phyloP scores from a whole-genome alignment of 1,140 invertebrate species.

The Ladona fulva region DNA sequence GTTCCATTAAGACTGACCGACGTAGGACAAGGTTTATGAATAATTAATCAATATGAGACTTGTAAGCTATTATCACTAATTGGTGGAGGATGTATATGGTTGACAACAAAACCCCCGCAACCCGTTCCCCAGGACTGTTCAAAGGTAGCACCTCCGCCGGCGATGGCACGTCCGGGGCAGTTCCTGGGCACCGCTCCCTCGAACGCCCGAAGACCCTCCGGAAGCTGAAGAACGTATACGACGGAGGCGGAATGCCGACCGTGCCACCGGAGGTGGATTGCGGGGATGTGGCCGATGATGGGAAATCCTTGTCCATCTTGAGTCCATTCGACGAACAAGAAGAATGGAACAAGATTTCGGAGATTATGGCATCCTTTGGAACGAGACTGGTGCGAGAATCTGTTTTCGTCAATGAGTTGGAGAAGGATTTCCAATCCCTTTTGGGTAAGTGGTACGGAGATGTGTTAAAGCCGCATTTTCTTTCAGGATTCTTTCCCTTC shows the following conservation, averaged over 20 bases:
- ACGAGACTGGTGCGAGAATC: conserved; percentile 68
- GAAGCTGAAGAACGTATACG: conserved; percentile 49
- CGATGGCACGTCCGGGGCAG: neutral
- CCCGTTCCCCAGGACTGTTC: conserved; percentile 51
- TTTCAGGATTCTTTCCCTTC: too few species aligned
- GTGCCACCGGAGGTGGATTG: conserved; percentile 28
- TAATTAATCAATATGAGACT: too few species aligned
- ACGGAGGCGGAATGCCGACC: conserved; percentile 21
- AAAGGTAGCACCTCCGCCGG: conserved; percentile 53
- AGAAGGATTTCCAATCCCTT: conserved; percentile 69
- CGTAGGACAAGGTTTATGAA: too few species aligned
- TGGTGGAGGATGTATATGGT: neutral
- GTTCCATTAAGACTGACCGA: too few species aligned
- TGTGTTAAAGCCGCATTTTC: too few species aligned
- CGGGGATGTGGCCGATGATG: conserved; percentile 24
- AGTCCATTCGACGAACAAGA: conserved; percentile 87
- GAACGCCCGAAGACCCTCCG: conserved; percentile 64
- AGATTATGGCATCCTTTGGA: conserved; percentile 87
- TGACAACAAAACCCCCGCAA: conserved; percentile 3
- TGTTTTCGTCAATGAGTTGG: conserved; percentile 71
- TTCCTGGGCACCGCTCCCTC: conserved; percentile 45
- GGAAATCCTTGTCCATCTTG: conserved; percentile 53
- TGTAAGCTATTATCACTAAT: too few species aligned
- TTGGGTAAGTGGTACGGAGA: conserved; percentile 38
- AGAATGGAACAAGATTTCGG: conserved; percentile 90